These are phyloP conservation scores for Sebastes vulpes DNA, from an alignment of 2,797 vertebrate genomes.

Conservation along the genomic window DNA sequence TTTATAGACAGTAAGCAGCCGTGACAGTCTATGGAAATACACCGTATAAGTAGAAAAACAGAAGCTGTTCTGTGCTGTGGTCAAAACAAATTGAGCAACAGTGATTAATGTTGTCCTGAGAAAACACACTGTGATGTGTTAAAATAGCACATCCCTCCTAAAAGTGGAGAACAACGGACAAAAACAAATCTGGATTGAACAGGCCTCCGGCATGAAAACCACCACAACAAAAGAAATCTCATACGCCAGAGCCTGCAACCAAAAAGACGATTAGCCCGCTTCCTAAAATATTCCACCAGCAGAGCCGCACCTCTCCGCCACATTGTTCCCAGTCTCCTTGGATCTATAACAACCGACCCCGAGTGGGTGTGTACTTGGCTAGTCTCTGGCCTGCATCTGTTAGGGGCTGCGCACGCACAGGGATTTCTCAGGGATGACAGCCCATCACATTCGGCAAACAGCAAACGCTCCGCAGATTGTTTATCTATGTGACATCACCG, in stretches of 20 bases:
- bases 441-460: slow-evolving; percentile 68
- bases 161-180: slow-evolving; percentile 31
- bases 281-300: slow-evolving; percentile 75
- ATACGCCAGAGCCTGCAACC: slow-evolving; percentile 45
- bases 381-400: slow-evolving; percentile 59
- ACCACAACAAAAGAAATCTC: slow-evolving; percentile 49
- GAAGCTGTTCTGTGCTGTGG: neutral
- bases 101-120: slow-evolving; percentile 17
- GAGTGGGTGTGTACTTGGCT: slow-evolving; percentile 63
- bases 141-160: slow-evolving; percentile 37
- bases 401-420: slow-evolving; percentile 53
- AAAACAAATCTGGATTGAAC: slow-evolving; percentile 55
- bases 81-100: slow-evolving; percentile 30
- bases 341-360: slow-evolving; percentile 62
- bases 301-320: slow-evolving; percentile 70
- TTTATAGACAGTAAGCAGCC: neutral
- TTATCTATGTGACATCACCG: slow-evolving; percentile 80
- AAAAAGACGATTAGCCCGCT: slow-evolving; percentile 48
- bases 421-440: slow-evolving; percentile 62
- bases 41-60: neutral
- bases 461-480: slow-evolving; percentile 54
- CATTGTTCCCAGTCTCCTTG: slow-evolving; percentile 73
- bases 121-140: slow-evolving; percentile 35
- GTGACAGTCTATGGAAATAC: neutral
- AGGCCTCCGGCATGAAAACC: slow-evolving; percentile 18